Evolutionary conservation across 2,888 invertebrate species (phyloP), one percentile per base, ranked within the genome.

Genomic region (Julus scandinavius): DNA sequence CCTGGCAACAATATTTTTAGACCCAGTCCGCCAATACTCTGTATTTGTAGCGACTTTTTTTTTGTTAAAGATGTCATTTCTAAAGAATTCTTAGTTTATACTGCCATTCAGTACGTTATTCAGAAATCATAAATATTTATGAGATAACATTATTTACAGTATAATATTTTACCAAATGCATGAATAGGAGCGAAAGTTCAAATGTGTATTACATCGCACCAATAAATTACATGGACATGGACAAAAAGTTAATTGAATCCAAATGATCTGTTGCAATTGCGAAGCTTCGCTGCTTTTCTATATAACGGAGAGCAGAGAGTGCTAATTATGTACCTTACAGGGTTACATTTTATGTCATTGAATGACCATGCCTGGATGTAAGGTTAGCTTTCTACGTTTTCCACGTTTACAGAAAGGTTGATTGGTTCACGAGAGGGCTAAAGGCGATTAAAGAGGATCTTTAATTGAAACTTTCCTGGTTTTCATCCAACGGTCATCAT

Each of bases 241-340:
- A 29, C 29, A 72, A 72, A 72, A 72, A 72, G 72, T 72, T 72
- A 72, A 72, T 72, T 72, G 72, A 29, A 72, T 72, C 29, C 72
- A 72, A 63, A 63, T 17, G 63, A n/a, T n/a, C n/a, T n/a, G 7
- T 5, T 63, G 63, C 17, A 63, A 63, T n/a, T n/a, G 9, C 29
- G 72, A 29, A 20, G 20, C 29, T 54, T 72, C 29, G 7, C 20
- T 29, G 72, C 17, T 29, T 72, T 72, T 72, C 72, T 20, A 72
- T 29, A 72, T n/a, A 20, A 63, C 17, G 4, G n/a, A 63, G 1
- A 2, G 63, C 63, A 63, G 6, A 63, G 6, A n/a, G 63, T 63
- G 63, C 63, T 63, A 63, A 63, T 63, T 63, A 63, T 17, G 6
- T 63, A 63, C 63, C 63, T 63, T 63, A 63, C 63, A 63, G 63